Evolutionary conservation across 2,797 vertebrate genomes (phyloP), one percentile per base, ranked within the genome.

Genomic region (Hydrolagus colliei): DNA sequence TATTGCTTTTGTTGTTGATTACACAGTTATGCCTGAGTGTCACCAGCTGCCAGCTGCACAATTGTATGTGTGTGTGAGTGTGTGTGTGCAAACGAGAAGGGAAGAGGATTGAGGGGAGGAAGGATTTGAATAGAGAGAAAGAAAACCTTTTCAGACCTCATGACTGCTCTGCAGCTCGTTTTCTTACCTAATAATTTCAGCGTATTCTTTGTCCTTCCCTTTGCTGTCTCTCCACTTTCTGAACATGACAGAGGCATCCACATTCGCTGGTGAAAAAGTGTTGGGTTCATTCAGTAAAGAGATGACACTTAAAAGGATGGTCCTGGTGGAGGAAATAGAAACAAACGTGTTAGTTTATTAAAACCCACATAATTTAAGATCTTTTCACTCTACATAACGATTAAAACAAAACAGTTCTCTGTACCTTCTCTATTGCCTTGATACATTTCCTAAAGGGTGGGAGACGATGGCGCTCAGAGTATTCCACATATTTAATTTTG

Each of bases 161-260:
- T 1, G 1, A 75, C 16, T 67, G 22, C 65, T 67, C 14, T 79
- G n/a, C 13, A 14, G 61, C 59, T 11, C 6, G 13, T 13, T 79
- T 27, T 67, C 86, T 86, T 90, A 98, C 98, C 97, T 95, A 92
- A 99, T 99, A 88, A 99, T 99, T 92, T 99, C 97, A 0, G 97
- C 97, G 0, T 99, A 99, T 88, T 99, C 97, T 92, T 98, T 99
- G 92, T 99, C 98, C 91, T 99, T 99, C 89, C 98, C 97, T 95
- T 98, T 99, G 92, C 97, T 99, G 93, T 99, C 97, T 88, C 97
- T 96, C 98, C 98, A 99, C 91, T 99, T 99, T 89, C 97, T 96
- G 93, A 98, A 99, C 97, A 99, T 99, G 88, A 99, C 98, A 0
- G 97, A 98, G 0, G 98, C 97, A 52, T 99, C 98, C 90, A 99